A percentile compares a stretch with the other conserved stretches of the same genome.
These are phyloP conservation scores for Indicator indicator DNA, from an alignment of 2,113 vertebrate genomes.

Conservation along the genomic window DNA sequence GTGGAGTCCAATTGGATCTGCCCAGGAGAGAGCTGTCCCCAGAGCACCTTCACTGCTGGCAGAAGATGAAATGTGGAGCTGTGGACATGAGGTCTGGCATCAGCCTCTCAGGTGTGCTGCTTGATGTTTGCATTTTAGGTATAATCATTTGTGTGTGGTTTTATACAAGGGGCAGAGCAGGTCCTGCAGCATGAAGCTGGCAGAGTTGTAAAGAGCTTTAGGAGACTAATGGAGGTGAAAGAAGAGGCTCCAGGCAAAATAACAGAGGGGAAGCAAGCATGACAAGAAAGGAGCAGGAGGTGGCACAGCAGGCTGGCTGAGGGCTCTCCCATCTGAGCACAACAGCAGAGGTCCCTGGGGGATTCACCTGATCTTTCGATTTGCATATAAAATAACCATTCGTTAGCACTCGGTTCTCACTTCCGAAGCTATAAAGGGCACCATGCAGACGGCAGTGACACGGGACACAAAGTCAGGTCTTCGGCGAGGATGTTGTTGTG, in stretches of 20 bases:
- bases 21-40: too few relatives aligned
- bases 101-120: neutral
- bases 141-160: neutral
- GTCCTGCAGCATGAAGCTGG: neutral
- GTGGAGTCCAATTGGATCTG: too few relatives aligned
- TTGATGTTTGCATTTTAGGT: neutral
- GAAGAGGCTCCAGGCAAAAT: too few relatives aligned
- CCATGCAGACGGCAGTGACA: rapidly evolving
- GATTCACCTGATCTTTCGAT: neutral
- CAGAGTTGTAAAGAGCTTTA: neutral
- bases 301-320: neutral
- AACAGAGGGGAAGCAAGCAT: rapidly evolving
- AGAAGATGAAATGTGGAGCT: neutral
- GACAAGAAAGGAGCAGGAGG: neutral
- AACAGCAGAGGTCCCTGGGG: neutral
- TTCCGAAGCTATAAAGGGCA: neutral
- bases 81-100: neutral
- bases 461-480: neutral
- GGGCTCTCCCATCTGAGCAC: neutral
- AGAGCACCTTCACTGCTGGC: neutral
- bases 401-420: neutral
- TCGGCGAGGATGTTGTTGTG: too few relatives aligned
- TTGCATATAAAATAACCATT: neutral
- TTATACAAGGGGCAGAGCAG: neutral
- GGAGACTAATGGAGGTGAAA: neutral